These are phyloP conservation scores for Orcinus orca DNA, from an alignment of 2,113 vertebrate genomes.

Conservation along the genomic window DNA sequence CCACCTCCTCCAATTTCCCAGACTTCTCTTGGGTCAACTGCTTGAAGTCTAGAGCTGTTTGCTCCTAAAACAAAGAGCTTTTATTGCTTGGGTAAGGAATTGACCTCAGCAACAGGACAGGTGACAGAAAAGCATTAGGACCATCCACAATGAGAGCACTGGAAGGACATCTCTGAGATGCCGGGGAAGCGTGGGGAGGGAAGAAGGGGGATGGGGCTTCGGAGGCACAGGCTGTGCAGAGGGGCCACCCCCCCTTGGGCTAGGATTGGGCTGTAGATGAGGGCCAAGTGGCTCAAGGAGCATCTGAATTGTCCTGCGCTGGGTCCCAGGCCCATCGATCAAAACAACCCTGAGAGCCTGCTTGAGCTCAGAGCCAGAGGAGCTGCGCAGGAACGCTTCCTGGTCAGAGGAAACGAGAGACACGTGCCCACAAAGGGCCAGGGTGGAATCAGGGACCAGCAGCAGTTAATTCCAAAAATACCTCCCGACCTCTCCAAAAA, in stretches of 20 bases:
- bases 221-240: rapidly evolving
- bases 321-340: neutral
- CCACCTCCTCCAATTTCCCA: neutral
- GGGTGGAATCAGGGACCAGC: neutral
- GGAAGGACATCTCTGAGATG: neutral
- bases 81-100: neutral
- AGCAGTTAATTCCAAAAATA: neutral
- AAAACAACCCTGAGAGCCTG: neutral
- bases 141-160: too few relatives aligned
- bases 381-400: too few relatives aligned
- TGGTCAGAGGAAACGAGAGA: neutral
- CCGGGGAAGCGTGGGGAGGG: neutral
- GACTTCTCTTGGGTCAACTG: neutral
- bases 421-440: too few relatives aligned
- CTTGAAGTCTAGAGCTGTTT: neutral
- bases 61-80: neutral
- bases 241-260: neutral
- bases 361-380: neutral
- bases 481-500: neutral
- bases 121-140: neutral
- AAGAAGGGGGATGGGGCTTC: rapidly evolving
- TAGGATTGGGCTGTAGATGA: neutral
- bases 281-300: neutral
- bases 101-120: neutral
- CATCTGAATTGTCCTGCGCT: neutral